Evolutionary conservation across 1,140 invertebrate genomes (phyloP).

Genomic region (Plectrocnemia conspersa): DNA sequence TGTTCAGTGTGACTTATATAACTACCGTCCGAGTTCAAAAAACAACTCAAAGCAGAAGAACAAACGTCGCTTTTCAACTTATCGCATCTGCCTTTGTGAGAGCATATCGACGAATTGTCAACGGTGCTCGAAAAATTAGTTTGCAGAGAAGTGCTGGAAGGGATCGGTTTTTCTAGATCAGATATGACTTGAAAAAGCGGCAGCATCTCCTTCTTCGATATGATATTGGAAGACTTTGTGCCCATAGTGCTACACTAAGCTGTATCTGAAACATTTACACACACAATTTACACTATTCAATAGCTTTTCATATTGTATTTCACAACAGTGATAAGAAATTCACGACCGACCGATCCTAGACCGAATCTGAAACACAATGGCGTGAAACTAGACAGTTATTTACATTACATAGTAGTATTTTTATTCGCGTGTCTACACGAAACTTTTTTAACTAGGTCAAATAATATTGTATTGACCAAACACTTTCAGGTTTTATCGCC

Average conservation of each 20-base stretch:
- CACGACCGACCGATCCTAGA: too few species aligned
- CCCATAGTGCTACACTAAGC: slow-evolving; percentile 19
- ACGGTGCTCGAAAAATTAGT: slow-evolving; percentile 23
- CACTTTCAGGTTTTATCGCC: neutral
- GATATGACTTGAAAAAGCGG: slow-evolving; percentile 34
- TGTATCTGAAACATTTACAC: neutral
- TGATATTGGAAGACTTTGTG: slow-evolving; percentile 27
- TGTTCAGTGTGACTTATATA: neutral
- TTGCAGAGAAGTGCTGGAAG: slow-evolving; percentile 22
- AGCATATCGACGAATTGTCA: slow-evolving; percentile 19
- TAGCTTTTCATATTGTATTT: too few species aligned
- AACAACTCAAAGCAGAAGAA: neutral
- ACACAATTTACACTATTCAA: too few species aligned
- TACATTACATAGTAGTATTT: neutral
- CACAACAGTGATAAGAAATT: too few species aligned
- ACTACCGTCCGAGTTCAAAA: neutral
- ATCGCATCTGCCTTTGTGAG: neutral
- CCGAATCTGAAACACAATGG: too few species aligned
- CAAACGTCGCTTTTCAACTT: neutral
- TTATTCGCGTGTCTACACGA: slow-evolving; percentile 7
- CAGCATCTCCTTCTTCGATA: slow-evolving; percentile 29
- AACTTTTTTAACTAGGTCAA: slow-evolving; percentile 19
- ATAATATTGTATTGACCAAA: slow-evolving; percentile 20
- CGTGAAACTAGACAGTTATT: too few species aligned
- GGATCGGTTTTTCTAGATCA: slow-evolving; percentile 25